phyloP scores from a whole-genome alignment of 2,113 vertebrate species.

The Sceloporus undulatus region DNA sequence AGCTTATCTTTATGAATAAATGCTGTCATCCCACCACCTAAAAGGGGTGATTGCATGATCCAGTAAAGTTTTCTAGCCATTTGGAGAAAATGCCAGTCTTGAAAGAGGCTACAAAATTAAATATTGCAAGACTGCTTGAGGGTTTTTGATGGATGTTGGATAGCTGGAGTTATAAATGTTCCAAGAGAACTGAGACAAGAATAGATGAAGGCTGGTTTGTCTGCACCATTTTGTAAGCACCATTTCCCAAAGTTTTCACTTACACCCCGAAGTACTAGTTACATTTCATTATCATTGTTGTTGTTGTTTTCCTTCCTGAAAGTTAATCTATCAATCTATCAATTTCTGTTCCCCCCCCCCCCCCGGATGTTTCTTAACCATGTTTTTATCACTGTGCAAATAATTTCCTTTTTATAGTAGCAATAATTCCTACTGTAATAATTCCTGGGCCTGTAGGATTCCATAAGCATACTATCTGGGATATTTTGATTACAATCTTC shows the following conservation, averaged over 20 bases:
- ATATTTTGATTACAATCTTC: conserved; percentile 64
- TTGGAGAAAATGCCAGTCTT: background rate
- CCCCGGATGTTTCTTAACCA: background rate
- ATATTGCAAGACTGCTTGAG: too few species aligned
- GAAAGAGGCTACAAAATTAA: background rate
- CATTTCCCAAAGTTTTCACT: background rate
- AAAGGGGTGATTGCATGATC: background rate
- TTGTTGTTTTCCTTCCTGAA: background rate
- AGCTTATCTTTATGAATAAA: background rate
- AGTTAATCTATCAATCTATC: background rate
- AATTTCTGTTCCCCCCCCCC: background rate
- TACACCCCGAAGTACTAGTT: fast-evolving
- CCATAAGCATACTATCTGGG: conserved; percentile 59
- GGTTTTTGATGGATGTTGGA: too few species aligned
- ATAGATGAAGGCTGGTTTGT: background rate
- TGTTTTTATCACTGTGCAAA: background rate
- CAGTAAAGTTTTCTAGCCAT: background rate
- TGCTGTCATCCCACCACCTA: background rate
- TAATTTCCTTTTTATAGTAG: too few species aligned
- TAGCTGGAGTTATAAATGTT: background rate
- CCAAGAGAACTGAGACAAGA: too few species aligned
- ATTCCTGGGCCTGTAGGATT: conserved; percentile 54
- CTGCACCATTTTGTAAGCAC: background rate
- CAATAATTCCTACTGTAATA: background rate
- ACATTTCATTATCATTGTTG: background rate